A percentile compares a stretch with the other conserved stretches of the same genome.
These are phyloP conservation scores for Globicephala melas DNA, from an alignment of 2,113 vertebrate genomes.

Conservation along the genomic window DNA sequence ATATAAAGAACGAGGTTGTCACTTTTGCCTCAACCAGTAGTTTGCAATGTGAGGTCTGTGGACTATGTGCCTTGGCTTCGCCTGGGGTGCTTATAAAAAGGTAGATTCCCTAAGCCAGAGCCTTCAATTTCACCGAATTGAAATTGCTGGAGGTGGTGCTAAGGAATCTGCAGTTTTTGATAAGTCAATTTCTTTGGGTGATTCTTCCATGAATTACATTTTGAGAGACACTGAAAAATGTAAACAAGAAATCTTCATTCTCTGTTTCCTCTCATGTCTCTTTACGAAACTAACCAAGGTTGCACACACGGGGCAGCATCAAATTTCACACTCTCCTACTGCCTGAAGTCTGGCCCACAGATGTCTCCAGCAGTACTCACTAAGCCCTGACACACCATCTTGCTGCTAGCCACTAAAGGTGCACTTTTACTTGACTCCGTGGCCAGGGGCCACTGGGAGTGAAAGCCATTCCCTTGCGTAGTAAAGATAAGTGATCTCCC, in stretches of 20 bases:
- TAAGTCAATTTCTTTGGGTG: not conserved
- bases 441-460: not conserved
- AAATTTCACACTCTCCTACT: not conserved
- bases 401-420: not conserved
- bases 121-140: not conserved
- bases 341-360: not conserved
- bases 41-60: not conserved
- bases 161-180: not conserved
- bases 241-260: not conserved
- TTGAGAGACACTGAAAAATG: not conserved
- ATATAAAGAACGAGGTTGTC: not conserved
- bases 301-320: fast-evolving
- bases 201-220: not conserved
- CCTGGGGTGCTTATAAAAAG: not conserved
- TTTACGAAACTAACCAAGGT: not conserved
- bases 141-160: not conserved
- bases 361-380: not conserved
- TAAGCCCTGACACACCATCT: not conserved
- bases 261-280: not conserved
- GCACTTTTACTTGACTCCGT: not conserved
- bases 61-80: not conserved
- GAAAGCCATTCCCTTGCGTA: not conserved
- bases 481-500: not conserved
- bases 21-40: not conserved
- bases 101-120: not conserved